Evolutionary conservation across 1,140 invertebrate species (phyloP).

Genomic region (Trachelipus rathkii): DNA sequence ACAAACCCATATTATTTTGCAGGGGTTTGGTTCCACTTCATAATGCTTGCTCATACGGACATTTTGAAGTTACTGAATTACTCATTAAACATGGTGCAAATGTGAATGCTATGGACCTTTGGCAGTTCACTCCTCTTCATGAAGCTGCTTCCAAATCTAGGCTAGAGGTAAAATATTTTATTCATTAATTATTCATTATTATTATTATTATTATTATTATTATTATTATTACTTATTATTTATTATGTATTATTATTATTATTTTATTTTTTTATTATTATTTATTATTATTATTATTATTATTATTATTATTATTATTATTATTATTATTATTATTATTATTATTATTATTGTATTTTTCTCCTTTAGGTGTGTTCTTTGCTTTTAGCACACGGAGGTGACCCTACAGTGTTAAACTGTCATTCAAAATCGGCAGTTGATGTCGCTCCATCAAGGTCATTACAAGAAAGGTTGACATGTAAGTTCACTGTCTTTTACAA

Average conservation of each 20-base stretch:
- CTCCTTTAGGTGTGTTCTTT: slow-evolving; percentile 77
- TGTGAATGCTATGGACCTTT: slow-evolving; percentile 80
- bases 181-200: too few species aligned
- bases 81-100: slow-evolving; percentile 76
- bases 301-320: too few species aligned
- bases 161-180: slow-evolving; percentile 5
- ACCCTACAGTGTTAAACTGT: slow-evolving; percentile 90
- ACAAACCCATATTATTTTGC: too few species aligned
- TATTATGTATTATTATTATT: too few species aligned
- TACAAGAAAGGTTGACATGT: slow-evolving; percentile 87
- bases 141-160: slow-evolving; percentile 93
- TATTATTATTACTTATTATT: too few species aligned
- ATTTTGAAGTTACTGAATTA: too few species aligned
- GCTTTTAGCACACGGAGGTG: slow-evolving; percentile 84
- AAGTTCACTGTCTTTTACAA: slow-evolving; percentile 50
- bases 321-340: too few species aligned
- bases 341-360: background rate
- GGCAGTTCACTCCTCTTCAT: slow-evolving; percentile 94
- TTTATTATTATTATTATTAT: too few species aligned
- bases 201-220: too few species aligned
- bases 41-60: slow-evolving; percentile 87
- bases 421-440: slow-evolving; percentile 94
- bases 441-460: slow-evolving; percentile 82
- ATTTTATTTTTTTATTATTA: too few species aligned
- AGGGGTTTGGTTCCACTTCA: slow-evolving; percentile 81